Conservation (phyloP, 2,888 invertebrate species). For the Acrobasis suavella region DNA sequence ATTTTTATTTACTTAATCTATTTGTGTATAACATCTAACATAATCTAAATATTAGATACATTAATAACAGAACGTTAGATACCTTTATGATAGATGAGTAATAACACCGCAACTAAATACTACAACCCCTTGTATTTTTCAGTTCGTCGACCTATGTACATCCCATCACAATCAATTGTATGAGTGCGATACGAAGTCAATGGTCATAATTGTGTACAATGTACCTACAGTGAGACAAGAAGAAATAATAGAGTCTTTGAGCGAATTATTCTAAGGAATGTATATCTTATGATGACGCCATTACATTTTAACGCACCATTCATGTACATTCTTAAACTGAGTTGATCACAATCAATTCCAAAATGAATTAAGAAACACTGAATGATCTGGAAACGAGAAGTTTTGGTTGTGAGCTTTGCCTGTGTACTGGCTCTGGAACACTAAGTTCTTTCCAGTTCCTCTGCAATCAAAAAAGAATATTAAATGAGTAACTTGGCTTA, state of each 20-base stretch:
- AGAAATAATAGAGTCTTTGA: no score
- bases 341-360: no score
- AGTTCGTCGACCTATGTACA: neutral
- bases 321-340: no score
- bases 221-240: no score
- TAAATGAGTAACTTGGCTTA: neutral
- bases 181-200: neutral
- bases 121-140: neutral
- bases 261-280: no score
- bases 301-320: no score
- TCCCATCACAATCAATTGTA: neutral
- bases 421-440: slow-evolving; percentile 62
- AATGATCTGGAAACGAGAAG: slow-evolving; percentile 1
- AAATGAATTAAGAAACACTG: slow-evolving; percentile 7
- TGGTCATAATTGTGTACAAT: no score
- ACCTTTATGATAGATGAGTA: neutral
- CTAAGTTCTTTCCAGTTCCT: slow-evolving; percentile 71
- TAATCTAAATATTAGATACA: slow-evolving; percentile 24
- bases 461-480: slow-evolving; percentile 49
- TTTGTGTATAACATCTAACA: neutral
- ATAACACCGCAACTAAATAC: slow-evolving; percentile 2
- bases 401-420: slow-evolving; percentile 22
- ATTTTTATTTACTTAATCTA: slow-evolving; percentile 6
- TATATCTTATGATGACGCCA: no score
- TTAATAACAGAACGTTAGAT: slow-evolving; percentile 14